Evolutionary conservation across 2,797 vertebrate species (phyloP), one percentile per base, ranked within the genome.

Genomic region (Manis pentadactyla): DNA sequence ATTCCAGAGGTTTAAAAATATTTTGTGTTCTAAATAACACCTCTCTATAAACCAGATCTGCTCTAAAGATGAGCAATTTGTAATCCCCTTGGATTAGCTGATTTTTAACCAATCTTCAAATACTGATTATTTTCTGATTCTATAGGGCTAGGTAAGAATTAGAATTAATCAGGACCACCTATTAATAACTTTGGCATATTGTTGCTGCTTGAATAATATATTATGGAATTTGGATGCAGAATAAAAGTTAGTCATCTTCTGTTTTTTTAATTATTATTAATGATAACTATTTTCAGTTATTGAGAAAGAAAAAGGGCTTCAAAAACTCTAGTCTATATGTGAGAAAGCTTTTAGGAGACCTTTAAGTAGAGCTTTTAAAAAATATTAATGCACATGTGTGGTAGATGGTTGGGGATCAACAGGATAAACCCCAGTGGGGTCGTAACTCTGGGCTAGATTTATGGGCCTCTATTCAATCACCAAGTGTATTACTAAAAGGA

Each of bases 401-500:
- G 64, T 94, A 78, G 85, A 46, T 93, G 82, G 79, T 89, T 95
- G 86, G 75, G 59, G 69, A 96, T 84, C 95, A 97, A 88, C 94
- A 91, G 73, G 29, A 59, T 71, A 93, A 97, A 87, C 57, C 95
- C 86, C 97, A 75, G 18, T 89, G 89, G 95, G 87, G 37, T 66
- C 34, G 5, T 89, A 96, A 84, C 49, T 90, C 55, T 75, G 96
- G 88, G 86, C 91, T 91, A 94, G 96, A 96, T 97, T 97, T 97
- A 97, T 98, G 88, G 75, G 79, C 57, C 86, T 96, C 96, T 83
- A 66, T 74, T 94, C 95, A 95, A 86, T 94, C 91, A 91, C 91
- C 91, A 97, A 95, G 83, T 89, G 86, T 96, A 97, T 97, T 94
- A 84, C 95, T 97, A 93, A 98, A 96, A 97, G 91, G 91, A 95